phyloP scores from a whole-genome alignment of 2,888 invertebrate genomes.

The Drosophila robusta region DNA sequence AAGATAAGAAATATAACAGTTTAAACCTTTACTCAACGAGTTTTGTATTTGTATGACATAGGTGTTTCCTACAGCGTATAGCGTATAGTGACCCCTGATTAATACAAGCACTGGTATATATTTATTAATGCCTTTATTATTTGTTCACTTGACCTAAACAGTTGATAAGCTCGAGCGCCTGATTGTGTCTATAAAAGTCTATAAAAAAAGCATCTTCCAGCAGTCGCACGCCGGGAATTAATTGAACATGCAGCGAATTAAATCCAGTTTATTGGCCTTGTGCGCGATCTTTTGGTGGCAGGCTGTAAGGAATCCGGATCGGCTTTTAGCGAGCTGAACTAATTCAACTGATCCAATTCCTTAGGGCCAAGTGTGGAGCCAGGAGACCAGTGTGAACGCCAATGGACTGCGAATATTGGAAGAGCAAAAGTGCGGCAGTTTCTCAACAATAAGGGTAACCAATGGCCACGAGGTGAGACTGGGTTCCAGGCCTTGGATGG shows the following conservation, averaged over 20 bases:
- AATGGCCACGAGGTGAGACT: slow-evolving; percentile 28
- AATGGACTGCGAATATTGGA: slow-evolving; percentile 22
- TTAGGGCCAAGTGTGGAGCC: neutral
- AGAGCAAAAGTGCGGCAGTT: slow-evolving; percentile 27
- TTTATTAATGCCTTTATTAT: neutral
- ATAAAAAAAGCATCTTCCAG: too few species aligned
- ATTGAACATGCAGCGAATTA: slow-evolving; percentile 5
- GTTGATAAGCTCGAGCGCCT: slow-evolving; percentile 16
- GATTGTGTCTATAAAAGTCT: neutral
- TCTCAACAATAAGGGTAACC: slow-evolving; percentile 5
- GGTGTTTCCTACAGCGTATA: too few species aligned
- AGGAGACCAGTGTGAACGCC: neutral
- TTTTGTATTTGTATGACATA: too few species aligned
- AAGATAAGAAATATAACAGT: too few species aligned
- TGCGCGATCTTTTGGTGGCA: slow-evolving; percentile 7
- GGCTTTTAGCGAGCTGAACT: too few species aligned
- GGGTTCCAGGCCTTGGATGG: slow-evolving; percentile 42
- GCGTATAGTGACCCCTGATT: too few species aligned
- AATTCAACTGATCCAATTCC: too few species aligned
- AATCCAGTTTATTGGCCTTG: neutral
- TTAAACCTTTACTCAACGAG: too few species aligned
- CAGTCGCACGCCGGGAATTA: slow-evolving; percentile 5
- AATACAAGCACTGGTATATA: neutral
- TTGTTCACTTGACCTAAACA: slow-evolving; percentile 1
- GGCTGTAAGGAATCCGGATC: neutral